Conservation (phyloP, 2,113 vertebrate genomes). For the Platysternon megacephalum region DNA sequence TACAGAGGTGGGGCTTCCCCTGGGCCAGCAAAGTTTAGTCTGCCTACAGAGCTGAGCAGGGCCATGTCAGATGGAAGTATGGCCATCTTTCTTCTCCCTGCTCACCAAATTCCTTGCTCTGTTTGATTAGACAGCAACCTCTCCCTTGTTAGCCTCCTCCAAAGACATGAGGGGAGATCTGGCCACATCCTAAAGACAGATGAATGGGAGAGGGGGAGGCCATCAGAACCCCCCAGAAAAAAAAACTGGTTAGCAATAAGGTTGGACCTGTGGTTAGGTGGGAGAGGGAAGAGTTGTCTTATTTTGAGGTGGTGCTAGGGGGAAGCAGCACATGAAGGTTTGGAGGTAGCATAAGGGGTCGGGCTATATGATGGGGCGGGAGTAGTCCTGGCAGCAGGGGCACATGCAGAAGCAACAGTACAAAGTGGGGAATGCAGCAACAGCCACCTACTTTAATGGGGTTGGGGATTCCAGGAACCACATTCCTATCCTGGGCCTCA, state of each 20-base stretch:
- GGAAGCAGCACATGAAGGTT: not conserved
- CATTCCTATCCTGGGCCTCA: accelerated
- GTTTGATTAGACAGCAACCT: not conserved
- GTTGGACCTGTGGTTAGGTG: no score
- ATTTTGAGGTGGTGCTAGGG: not conserved
- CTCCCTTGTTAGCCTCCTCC: not conserved
- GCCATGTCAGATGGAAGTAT: not conserved
- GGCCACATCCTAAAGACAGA: not conserved
- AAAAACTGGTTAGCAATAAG: not conserved
- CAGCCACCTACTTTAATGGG: not conserved
- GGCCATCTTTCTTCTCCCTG: not conserved
- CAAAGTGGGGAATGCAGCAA: not conserved
- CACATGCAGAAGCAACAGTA: not conserved
- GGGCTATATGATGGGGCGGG: accelerated
- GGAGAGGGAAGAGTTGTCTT: no score
- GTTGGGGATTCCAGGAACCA: not conserved
- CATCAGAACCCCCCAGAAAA: not conserved
- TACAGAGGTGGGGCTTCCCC: not conserved
- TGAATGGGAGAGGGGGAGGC: not conserved
- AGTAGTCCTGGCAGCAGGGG: not conserved
- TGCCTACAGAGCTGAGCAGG: not conserved
- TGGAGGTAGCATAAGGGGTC: not conserved
- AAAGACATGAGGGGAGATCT: not conserved
- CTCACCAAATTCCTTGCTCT: not conserved
- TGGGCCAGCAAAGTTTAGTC: not conserved